A percentile compares a stretch with the other conserved stretches of the same genome.
Evolutionary conservation across 2,113 vertebrate species (phyloP).

Genomic region (Stegostoma tigrinum): DNA sequence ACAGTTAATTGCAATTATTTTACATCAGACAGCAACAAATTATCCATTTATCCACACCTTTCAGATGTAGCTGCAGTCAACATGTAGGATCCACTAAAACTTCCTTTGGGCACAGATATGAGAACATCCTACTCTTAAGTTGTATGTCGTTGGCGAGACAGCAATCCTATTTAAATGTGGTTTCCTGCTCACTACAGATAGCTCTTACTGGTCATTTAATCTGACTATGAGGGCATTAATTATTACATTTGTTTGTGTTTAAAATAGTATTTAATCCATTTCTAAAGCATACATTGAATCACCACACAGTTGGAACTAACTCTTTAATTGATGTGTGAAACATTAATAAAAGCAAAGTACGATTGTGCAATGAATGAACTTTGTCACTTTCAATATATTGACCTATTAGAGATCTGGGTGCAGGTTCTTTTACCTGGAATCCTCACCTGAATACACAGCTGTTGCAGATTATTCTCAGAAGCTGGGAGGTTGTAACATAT

Average conservation of each 20-base stretch:
- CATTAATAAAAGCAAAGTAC: neutral
- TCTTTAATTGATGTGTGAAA: neutral
- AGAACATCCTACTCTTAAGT: neutral
- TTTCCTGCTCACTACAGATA: neutral
- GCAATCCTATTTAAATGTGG: neutral
- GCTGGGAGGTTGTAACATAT: neutral
- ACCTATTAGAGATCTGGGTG: neutral
- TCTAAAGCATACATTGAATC: neutral
- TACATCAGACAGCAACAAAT: neutral
- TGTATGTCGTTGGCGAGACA: neutral
- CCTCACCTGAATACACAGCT: neutral
- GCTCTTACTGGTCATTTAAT: neutral
- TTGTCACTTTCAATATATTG: neutral
- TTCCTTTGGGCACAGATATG: neutral
- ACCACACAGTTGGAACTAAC: neutral
- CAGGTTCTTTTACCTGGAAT: neutral
- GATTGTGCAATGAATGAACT: neutral
- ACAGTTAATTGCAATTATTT: neutral
- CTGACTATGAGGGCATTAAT: neutral
- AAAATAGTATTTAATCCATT: neutral
- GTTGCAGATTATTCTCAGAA: neutral
- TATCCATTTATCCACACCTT: neutral
- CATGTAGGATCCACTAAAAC: neutral
- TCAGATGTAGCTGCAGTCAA: conserved; percentile 2
- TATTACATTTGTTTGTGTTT: neutral